These are phyloP conservation scores for Drosophila dunni DNA, from an alignment of 1,140 invertebrate genomes.

Conservation along the genomic window DNA sequence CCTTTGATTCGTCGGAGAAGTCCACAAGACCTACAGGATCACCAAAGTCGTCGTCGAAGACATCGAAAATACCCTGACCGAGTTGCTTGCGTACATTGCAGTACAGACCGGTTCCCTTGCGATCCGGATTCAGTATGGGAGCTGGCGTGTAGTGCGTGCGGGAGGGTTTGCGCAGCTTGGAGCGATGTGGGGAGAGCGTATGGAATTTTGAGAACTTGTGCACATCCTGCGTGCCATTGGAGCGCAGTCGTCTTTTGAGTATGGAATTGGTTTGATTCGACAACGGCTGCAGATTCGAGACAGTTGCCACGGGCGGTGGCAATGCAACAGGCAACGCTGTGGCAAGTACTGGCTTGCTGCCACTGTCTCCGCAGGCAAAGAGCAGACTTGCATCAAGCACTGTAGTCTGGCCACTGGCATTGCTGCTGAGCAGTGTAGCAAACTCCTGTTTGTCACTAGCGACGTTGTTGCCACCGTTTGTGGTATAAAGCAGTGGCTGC, in stretches of 20 bases:
- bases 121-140: conserved; percentile 95
- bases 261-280: conserved; percentile 83
- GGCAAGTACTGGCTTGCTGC: conserved; percentile 30
- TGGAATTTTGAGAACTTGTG: conserved; percentile 84
- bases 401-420: conserved; percentile 22
- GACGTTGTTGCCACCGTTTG: conserved; percentile 22
- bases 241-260: conserved; percentile 83
- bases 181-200: conserved; percentile 85
- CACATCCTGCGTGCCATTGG: conserved; percentile 78
- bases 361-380: conserved; percentile 54
- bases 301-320: conserved; percentile 5
- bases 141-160: conserved; percentile 94
- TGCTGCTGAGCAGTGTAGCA: not conserved
- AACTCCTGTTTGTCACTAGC: conserved; percentile 33
- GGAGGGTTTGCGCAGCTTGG: conserved; percentile 86
- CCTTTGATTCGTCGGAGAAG: conserved; percentile 86
- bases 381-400: conserved; percentile 50
- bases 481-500: conserved; percentile 61
- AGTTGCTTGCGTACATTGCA: conserved; percentile 72
- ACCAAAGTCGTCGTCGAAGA: conserved; percentile 78
- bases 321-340: conserved; percentile 5
- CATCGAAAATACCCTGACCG: conserved; percentile 67
- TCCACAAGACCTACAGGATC: conserved; percentile 77
- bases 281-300: conserved; percentile 68
- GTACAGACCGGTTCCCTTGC: conserved; percentile 94